Evolutionary conservation across 2,113 vertebrate species (phyloP), one percentile per base, ranked within the genome.

Genomic region (Upupa epops): DNA sequence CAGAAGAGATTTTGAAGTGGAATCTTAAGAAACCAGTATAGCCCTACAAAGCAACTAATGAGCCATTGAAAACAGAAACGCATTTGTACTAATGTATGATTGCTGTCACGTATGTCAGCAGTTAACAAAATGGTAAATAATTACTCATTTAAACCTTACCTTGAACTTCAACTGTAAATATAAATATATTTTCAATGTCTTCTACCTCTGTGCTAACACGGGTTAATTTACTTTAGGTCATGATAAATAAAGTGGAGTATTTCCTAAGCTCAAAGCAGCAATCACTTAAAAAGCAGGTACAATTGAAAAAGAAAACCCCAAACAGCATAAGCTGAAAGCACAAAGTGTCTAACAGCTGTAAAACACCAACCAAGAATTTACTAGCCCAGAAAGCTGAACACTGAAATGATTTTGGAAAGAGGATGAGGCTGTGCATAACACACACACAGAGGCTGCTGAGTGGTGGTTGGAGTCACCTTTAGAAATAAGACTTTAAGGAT

Each of bases 111-210:
- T 68, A 96, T 49, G 90, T 95, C 94, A 96, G 84, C 79, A 88
- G 96, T 97, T 97, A 97, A 93, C 92, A 97, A 97, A 97, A 97
- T 69, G 94, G 85, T 97, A 97, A 98, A 98, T 98, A 98, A 97
- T 97, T 97, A 96, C 93, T 97, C 91, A 97, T 94, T 96, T 94
- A 95, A 97, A 97, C 89, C 87, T 96, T 97, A 95, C 94, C 92
- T 95, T 97, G 94, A 97, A 97, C 95, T 97, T 96, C 96, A 96
- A 95, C 94, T 97, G 93, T 87, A 94, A 71, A 93, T 70, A 90
- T 48, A 91, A 89, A 83, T 91, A 89, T 82, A 92, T 97, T 94
- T 91, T 70, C 72, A 87, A 71, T 74, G 68, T 82, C 91, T 97
- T 95, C 79, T 73, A 93, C 15, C 6, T 81, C 93, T 86, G 34